These are phyloP conservation scores for Phacellophora camtschatica DNA, from an alignment of 30 jellyfish, hydroid and myxozoan species.

Conservation along the genomic window DNA sequence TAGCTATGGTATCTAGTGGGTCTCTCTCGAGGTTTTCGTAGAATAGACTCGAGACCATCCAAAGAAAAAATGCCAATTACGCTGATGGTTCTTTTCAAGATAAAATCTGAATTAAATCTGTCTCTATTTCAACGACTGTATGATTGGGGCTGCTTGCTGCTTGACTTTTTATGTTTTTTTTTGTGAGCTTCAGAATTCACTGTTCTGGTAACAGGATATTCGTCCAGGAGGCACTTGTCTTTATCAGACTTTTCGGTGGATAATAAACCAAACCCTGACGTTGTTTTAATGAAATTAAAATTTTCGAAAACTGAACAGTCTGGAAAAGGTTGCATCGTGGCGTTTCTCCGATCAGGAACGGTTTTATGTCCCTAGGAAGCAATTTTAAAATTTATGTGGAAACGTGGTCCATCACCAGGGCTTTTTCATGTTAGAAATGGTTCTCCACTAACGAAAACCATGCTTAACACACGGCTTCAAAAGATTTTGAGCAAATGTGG, in stretches of 20 bases:
- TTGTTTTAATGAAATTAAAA: neutral
- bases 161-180: constrained; percentile 23
- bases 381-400: too few relatives aligned
- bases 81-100: neutral
- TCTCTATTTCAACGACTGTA: neutral
- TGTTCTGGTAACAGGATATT: neutral
- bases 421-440: too few relatives aligned
- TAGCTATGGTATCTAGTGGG: neutral
- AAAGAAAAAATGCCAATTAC: constrained; percentile 25
- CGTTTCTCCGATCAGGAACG: too few relatives aligned
- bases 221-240: neutral
- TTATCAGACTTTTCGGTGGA: neutral
- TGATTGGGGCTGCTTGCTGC: constrained; percentile 49
- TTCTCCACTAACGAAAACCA: too few relatives aligned
- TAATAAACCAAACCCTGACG: neutral
- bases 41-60: neutral
- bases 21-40: neutral
- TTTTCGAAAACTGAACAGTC: constrained; percentile 25
- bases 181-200: constrained; percentile 3
- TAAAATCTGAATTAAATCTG: neutral
- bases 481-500: too few relatives aligned
- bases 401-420: too few relatives aligned
- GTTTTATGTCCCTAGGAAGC: too few relatives aligned
- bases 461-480: too few relatives aligned
- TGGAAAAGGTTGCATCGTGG: neutral